Evolutionary conservation across 2,113 vertebrate genomes (phyloP).

Genomic region (Anthoscopus minutus): DNA sequence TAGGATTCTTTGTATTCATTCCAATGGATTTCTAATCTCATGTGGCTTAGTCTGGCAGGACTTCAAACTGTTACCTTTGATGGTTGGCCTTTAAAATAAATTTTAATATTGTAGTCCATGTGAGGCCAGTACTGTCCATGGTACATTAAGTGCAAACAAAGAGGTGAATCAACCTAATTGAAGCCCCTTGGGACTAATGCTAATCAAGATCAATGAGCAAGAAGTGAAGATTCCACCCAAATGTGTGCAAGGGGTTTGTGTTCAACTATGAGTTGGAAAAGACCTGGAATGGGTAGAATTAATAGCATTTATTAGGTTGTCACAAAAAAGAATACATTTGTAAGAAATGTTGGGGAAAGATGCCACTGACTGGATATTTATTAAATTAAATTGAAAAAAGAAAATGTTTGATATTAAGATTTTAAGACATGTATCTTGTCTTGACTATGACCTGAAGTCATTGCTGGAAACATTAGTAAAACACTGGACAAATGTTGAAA

Average conservation of each 20-base stretch:
- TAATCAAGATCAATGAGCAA: background rate
- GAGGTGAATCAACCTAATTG: background rate
- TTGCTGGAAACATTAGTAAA: background rate
- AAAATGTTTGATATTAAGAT: background rate
- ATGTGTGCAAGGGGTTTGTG: background rate
- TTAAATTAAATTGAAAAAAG: background rate
- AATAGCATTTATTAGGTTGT: background rate
- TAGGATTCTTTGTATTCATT: background rate
- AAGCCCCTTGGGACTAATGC: background rate
- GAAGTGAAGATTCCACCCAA: background rate
- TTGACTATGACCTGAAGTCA: background rate
- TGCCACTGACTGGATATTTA: background rate
- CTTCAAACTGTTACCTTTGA: background rate
- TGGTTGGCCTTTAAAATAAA: background rate
- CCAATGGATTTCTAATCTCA: background rate
- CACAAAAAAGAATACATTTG: background rate
- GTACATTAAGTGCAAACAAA: background rate
- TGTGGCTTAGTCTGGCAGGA: background rate
- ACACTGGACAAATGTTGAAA: background rate
- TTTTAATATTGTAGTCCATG: background rate
- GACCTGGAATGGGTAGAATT: background rate
- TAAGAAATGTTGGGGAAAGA: background rate
- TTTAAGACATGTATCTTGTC: background rate
- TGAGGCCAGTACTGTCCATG: background rate
- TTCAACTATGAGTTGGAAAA: background rate